Evolutionary conservation across 2,113 vertebrate genomes (phyloP).

Genomic region (Opisthocomus hoazin): DNA sequence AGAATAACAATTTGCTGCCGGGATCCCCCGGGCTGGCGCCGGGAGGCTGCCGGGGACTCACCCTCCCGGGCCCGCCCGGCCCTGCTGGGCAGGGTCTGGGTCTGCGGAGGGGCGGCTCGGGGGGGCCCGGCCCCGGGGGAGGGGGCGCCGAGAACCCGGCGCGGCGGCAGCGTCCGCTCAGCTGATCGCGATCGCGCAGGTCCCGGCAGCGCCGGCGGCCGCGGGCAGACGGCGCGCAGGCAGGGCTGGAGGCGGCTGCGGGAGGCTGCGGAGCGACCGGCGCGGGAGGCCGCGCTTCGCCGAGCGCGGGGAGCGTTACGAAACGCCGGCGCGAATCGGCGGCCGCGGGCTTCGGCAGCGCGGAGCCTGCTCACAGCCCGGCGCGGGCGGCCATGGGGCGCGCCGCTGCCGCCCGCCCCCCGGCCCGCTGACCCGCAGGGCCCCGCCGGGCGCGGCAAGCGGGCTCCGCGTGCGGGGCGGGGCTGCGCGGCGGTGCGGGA

Average conservation of each 20-base stretch:
- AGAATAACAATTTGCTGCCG: conserved; percentile 4
- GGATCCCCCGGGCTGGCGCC: background rate
- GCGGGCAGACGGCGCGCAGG: no score
- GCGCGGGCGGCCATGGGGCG: background rate
- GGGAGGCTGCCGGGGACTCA: background rate
- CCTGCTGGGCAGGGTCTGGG: background rate
- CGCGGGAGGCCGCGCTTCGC: no score
- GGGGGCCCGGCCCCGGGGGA: conserved; percentile 7
- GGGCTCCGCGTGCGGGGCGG: no score
- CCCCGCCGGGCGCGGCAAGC: no score
- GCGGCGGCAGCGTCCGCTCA: background rate
- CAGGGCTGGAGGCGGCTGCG: background rate
- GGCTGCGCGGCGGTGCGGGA: background rate
- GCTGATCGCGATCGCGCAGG: background rate
- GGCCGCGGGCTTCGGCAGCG: no score
- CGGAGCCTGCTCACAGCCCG: no score
- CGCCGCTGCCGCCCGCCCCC: background rate
- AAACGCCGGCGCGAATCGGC: no score
- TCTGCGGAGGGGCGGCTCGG: background rate
- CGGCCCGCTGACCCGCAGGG: background rate
- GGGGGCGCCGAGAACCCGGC: background rate
- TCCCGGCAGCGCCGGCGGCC: no score
- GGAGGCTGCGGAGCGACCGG: conserved; percentile 8
- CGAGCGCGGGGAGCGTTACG: background rate
- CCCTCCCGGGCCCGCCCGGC: background rate